Evolutionary conservation across 1,140 invertebrate species (phyloP).

Genomic region (Caerostris extrusa): DNA sequence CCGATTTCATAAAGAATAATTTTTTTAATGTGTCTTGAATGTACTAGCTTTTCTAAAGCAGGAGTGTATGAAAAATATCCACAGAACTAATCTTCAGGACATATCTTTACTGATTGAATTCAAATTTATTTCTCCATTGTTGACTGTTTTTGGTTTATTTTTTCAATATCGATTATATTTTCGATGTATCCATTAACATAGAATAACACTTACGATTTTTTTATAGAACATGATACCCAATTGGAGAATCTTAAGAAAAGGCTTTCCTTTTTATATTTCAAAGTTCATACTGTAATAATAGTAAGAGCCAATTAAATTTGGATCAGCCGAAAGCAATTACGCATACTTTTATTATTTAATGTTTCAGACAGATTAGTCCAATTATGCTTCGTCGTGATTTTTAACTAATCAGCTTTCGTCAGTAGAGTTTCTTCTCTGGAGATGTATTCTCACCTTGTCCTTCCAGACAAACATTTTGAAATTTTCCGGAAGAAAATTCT

Average conservation of each 20-base stretch:
- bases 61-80: too few species aligned
- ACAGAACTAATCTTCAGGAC: too few species aligned
- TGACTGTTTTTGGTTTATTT: too few species aligned
- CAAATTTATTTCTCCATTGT: too few species aligned
- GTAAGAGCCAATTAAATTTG: constrained; percentile 2
- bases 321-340: constrained; percentile 7
- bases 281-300: background rate
- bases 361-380: background rate
- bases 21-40: too few species aligned
- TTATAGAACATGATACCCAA: background rate
- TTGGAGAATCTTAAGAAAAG: background rate
- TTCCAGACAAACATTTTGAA: background rate
- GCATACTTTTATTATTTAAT: background rate
- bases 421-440: background rate
- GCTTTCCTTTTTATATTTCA: background rate
- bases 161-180: too few species aligned
- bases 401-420: background rate
- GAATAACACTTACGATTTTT: too few species aligned
- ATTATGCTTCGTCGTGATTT: background rate
- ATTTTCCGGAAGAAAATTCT: background rate
- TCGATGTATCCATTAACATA: too few species aligned
- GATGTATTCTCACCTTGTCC: background rate
- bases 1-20: too few species aligned
- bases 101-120: too few species aligned
- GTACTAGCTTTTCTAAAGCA: too few species aligned